phyloP scores from a whole-genome alignment of 2,797 vertebrate genomes.

The Hydrophis major region DNA sequence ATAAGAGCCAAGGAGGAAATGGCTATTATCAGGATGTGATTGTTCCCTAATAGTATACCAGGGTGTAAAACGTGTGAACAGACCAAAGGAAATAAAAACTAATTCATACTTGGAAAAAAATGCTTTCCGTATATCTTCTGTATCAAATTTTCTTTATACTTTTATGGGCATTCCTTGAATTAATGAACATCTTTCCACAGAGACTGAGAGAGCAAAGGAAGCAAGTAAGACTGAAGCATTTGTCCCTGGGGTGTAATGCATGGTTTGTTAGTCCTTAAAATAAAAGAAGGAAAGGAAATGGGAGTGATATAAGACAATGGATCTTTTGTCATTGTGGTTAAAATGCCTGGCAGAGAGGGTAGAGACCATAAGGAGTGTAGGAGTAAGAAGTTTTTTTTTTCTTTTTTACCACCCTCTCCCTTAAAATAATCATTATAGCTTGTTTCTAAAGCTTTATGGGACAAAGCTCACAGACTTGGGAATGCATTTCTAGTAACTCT shows the following conservation, averaged over 20 bases:
- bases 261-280: not conserved
- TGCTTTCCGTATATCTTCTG: not conserved
- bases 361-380: not conserved
- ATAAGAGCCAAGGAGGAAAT: not conserved
- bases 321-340: constrained; percentile 42
- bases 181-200: constrained; percentile 28
- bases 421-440: not conserved
- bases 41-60: not conserved
- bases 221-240: constrained; percentile 48
- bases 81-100: not conserved
- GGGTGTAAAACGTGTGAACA: not conserved
- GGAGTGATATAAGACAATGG: constrained; percentile 45
- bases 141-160: not conserved
- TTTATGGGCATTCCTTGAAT: constrained; percentile 26
- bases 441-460: not conserved
- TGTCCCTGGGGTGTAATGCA: not conserved
- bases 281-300: constrained; percentile 34
- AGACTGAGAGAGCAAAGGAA: constrained; percentile 56
- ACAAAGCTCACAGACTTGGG: not conserved
- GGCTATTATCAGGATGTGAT: not conserved
- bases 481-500: not conserved
- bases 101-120: not conserved
- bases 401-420: not conserved
- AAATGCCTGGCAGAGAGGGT: constrained; percentile 4
- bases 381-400: not conserved